A percentile compares a stretch with the other conserved stretches of the same genome.
Conservation (phyloP, 1,140 invertebrate species). For the Drosophila orosa region DNA sequence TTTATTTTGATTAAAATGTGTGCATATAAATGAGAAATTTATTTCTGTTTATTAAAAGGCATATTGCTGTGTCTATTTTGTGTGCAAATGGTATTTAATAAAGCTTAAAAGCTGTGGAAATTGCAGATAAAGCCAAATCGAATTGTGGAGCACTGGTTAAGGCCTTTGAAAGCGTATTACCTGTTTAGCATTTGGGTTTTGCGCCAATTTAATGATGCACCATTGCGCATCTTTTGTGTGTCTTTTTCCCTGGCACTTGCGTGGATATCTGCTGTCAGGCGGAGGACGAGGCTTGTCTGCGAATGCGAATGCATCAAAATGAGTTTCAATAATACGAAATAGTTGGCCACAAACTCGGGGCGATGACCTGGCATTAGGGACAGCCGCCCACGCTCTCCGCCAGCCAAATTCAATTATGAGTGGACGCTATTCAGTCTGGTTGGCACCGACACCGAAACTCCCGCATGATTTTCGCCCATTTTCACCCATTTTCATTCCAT, state of each 20-base stretch:
- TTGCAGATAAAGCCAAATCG: neutral
- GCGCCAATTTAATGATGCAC: conserved; percentile 13
- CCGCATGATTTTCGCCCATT: conserved; percentile 7
- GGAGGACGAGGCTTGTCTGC: neutral
- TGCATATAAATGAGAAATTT: conserved; percentile 7
- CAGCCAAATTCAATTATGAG: conserved; percentile 74
- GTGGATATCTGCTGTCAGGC: conserved; percentile 7
- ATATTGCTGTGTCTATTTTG: neutral
- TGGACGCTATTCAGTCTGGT: conserved; percentile 42
- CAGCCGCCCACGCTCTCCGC: neutral
- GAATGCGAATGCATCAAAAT: conserved; percentile 54
- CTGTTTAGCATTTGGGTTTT: neutral
- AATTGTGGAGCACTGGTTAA: neutral
- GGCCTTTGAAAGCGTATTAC: conserved; percentile 19
- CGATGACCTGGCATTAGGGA: conserved; percentile 26
- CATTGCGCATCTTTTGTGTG: conserved; percentile 36
- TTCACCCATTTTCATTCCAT: neutral
- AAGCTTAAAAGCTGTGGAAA: conserved; percentile 7
- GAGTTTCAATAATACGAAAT: conserved; percentile 72
- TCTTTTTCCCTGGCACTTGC: conserved; percentile 12
- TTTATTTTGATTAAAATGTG: conserved; percentile 9
- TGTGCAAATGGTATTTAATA: conserved; percentile 10
- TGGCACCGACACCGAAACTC: neutral
- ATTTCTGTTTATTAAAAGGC: neutral
- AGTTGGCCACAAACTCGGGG: conserved; percentile 22